phyloP scores from a whole-genome alignment of 2,888 invertebrate genomes.

The Halictus quadricinctus region DNA sequence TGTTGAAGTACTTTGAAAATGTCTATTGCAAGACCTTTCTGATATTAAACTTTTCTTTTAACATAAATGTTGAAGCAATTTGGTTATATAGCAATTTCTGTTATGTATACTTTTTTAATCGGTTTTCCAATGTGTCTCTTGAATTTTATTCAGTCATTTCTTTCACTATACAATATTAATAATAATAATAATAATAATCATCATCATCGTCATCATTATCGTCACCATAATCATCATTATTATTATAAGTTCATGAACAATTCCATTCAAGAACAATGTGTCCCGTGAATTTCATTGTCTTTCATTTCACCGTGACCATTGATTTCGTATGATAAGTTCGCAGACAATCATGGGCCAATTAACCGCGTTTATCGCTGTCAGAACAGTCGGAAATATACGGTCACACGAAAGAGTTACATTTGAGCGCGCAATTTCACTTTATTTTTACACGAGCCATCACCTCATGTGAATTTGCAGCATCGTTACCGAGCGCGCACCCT shows the following conservation, averaged over 20 bases:
- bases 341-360: background rate
- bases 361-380: background rate
- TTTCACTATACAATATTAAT: background rate
- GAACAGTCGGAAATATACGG: background rate
- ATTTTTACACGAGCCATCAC: conserved; percentile 5
- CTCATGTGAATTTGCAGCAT: conserved; percentile 1
- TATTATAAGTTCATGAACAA: background rate
- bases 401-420: background rate
- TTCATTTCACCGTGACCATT: background rate
- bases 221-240: no score
- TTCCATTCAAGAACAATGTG: background rate
- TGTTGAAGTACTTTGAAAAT: background rate
- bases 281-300: background rate
- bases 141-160: background rate
- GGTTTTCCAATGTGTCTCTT: no score
- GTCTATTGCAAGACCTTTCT: no score
- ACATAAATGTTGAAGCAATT: no score
- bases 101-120: no score
- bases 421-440: background rate
- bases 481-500: background rate
- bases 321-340: background rate
- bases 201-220: no score
- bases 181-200: background rate
- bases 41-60: no score
- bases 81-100: no score